A percentile compares a stretch with the other conserved stretches of the same genome.
Conservation (phyloP, 2,113 vertebrate species). For the Neopipo cinnamomea region DNA sequence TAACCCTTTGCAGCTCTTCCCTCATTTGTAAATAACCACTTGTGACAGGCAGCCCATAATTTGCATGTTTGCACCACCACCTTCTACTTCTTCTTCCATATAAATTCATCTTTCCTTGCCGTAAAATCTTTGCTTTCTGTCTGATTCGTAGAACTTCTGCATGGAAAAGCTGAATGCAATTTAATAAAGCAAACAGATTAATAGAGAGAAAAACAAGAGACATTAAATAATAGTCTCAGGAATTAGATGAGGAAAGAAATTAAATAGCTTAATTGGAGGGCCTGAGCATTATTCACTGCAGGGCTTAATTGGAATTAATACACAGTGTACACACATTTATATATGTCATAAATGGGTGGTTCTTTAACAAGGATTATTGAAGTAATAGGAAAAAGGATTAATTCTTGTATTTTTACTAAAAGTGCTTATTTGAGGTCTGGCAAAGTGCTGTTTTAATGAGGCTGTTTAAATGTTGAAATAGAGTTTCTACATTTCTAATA, state of each 20-base stretch:
- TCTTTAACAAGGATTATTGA: constrained; percentile 1
- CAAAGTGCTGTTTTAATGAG: background rate
- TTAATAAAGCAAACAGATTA: constrained; percentile 51
- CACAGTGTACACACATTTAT: constrained; percentile 16
- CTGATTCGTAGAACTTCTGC: background rate
- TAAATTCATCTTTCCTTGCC: background rate
- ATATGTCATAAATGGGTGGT: background rate
- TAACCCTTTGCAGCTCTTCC: background rate
- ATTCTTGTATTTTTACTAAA: background rate
- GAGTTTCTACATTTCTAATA: too few species aligned
- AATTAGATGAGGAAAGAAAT: constrained; percentile 43
- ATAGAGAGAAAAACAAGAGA: constrained; percentile 16
- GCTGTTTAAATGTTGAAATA: background rate
- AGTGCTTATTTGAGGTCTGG: background rate
- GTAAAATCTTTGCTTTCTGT: background rate
- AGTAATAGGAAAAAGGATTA: constrained; percentile 10
- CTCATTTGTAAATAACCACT: background rate
- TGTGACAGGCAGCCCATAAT: background rate
- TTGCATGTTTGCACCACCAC: background rate
- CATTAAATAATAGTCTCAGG: constrained; percentile 40
- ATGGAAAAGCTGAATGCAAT: background rate
- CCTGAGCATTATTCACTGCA: background rate
- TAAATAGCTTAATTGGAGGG: constrained; percentile 24
- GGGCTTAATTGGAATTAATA: constrained; percentile 48
- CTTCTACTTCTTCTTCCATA: background rate